These are phyloP conservation scores for Dinomys branickii DNA, from an alignment of 2,113 vertebrate species.

Conservation along the genomic window DNA sequence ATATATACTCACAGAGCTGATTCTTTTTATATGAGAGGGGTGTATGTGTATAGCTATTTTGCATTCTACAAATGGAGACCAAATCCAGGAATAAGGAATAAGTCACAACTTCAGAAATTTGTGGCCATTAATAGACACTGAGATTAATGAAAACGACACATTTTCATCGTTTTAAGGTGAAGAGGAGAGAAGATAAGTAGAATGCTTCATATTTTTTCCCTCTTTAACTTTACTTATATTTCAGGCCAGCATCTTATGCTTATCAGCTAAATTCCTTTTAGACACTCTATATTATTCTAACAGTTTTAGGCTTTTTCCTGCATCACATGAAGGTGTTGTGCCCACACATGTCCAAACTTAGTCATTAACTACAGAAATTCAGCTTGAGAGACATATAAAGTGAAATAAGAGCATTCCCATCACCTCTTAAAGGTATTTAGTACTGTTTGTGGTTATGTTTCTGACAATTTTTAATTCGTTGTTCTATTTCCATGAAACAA, in stretches of 20 bases:
- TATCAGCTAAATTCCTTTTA: neutral
- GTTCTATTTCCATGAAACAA: neutral
- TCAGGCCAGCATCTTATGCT: neutral
- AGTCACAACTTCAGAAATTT: neutral
- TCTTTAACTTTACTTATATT: conserved; percentile 6
- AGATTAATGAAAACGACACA: neutral
- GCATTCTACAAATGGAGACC: neutral
- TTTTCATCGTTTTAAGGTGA: neutral
- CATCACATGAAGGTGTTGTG: neutral
- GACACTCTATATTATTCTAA: neutral
- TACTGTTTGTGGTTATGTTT: neutral
- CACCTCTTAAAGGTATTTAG: neutral
- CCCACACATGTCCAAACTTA: too few species aligned
- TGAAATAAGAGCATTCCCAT: neutral
- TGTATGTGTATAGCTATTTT: neutral
- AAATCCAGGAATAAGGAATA: neutral
- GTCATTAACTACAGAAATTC: neutral
- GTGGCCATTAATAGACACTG: neutral
- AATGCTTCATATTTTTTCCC: neutral
- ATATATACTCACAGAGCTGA: neutral
- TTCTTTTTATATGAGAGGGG: neutral
- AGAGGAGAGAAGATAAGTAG: neutral
- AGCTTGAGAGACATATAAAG: neutral
- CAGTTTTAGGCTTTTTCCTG: neutral
- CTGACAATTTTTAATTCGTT: neutral